Evolutionary conservation across 2,797 vertebrate genomes (phyloP).

Genomic region (Huso huso): DNA sequence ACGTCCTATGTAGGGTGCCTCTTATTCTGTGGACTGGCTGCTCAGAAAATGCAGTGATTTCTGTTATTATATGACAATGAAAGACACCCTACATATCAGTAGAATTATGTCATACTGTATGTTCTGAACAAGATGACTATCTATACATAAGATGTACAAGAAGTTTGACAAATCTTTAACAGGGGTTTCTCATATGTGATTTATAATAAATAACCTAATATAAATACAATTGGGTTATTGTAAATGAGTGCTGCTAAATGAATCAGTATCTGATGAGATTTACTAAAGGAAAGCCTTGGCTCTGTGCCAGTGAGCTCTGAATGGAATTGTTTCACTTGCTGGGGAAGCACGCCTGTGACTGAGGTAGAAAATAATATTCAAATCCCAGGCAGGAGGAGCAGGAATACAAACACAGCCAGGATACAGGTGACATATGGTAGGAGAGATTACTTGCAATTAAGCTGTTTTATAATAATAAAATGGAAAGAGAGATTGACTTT

Average conservation of each 20-base stretch:
- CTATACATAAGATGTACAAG: no score
- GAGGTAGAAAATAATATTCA: conserved; percentile 59
- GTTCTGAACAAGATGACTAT: no score
- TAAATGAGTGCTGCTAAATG: conserved; percentile 31
- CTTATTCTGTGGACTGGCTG: no score
- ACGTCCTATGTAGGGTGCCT: no score
- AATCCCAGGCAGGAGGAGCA: conserved; percentile 47
- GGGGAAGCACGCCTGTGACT: conserved; percentile 29
- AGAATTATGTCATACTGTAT: no score
- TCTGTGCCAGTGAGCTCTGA: conserved; percentile 28
- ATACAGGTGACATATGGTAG: conserved; percentile 49
- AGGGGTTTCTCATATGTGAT: no score
- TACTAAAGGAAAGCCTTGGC: conserved; percentile 35
- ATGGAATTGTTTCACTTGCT: conserved; percentile 34
- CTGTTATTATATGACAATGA: no score
- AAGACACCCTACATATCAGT: no score
- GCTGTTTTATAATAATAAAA: conserved; percentile 64
- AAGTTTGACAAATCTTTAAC: no score
- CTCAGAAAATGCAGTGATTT: no score
- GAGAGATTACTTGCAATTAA: conserved; percentile 68
- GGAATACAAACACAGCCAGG: conserved; percentile 56
- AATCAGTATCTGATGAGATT: conserved; percentile 28
- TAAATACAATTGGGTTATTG: conserved; percentile 3
- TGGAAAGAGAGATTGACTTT: conserved; percentile 39
- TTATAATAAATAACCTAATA: no score